Conservation (phyloP, 2,888 invertebrate species). For the Tanytarsus gracilentus region DNA sequence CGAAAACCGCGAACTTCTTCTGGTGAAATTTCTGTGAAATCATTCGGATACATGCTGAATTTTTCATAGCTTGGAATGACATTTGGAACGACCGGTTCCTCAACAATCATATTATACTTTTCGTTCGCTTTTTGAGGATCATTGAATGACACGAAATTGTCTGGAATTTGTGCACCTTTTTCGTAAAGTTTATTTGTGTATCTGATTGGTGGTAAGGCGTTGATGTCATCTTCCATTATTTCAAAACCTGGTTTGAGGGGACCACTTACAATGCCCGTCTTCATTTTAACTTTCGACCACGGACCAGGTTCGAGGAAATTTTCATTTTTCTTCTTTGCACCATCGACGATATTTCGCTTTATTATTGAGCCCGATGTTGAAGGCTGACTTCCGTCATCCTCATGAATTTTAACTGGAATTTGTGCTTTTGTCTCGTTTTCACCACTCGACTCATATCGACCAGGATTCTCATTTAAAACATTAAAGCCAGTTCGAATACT, state of each 20-base stretch:
- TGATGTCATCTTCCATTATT: constrained; percentile 24
- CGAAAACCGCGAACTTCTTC: constrained; percentile 39
- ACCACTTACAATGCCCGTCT: constrained; percentile 34
- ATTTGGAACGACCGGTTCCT: constrained; percentile 34
- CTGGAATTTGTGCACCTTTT: constrained; percentile 31
- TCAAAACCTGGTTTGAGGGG: too few relatives aligned
- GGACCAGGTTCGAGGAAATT: constrained; percentile 61
- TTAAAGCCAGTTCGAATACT: constrained; percentile 46
- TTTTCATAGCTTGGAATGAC: constrained; percentile 38
- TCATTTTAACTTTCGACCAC: constrained; percentile 34
- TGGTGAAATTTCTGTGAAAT: constrained; percentile 37
- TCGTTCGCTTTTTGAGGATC: constrained; percentile 35
- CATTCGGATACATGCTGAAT: constrained; percentile 38
- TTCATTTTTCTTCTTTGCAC: constrained; percentile 51
- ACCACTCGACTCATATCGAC: constrained; percentile 38
- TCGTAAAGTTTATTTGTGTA: constrained; percentile 23
- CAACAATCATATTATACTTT: constrained; percentile 37
- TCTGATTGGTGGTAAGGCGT: neutral
- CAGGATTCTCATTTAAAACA: constrained; percentile 37
- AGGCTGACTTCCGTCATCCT: constrained; percentile 32
- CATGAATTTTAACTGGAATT: constrained; percentile 33
- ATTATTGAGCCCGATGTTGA: constrained; percentile 36
- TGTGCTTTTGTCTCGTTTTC: constrained; percentile 19
- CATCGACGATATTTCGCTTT: constrained; percentile 48
- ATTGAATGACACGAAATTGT: constrained; percentile 36